Conservation (phyloP, 2,888 invertebrate species). For the Brachypterus glaber region DNA sequence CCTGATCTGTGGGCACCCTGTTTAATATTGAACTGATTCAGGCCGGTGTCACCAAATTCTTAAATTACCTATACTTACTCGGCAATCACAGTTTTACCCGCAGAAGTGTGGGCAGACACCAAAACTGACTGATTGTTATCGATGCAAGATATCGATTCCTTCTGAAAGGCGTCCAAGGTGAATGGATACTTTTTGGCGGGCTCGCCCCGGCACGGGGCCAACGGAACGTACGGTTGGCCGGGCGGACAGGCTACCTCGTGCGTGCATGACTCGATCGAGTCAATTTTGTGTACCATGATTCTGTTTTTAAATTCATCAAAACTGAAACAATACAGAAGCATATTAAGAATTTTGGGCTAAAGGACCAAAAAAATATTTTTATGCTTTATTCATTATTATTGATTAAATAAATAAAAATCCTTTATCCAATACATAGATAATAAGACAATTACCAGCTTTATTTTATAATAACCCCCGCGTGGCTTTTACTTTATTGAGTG, state of each 20-base stretch:
- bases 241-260: slow-evolving; percentile 96
- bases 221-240: slow-evolving; percentile 63
- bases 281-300: slow-evolving; percentile 79
- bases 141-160: slow-evolving; percentile 90
- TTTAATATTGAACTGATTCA: too few relatives aligned
- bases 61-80: slow-evolving; percentile 80
- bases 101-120: slow-evolving; percentile 98
- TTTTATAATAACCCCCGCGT: too few relatives aligned
- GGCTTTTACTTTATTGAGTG: too few relatives aligned
- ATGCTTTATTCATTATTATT: too few relatives aligned
- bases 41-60: too few relatives aligned
- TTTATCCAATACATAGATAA: too few relatives aligned
- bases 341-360: background rate
- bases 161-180: slow-evolving; percentile 94
- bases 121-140: slow-evolving; percentile 97
- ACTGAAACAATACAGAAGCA: slow-evolving; percentile 41
- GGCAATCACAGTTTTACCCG: slow-evolving; percentile 98
- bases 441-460: too few relatives aligned
- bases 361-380: slow-evolving; percentile 7
- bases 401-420: too few relatives aligned
- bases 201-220: slow-evolving; percentile 48
- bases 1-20: too few relatives aligned
- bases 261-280: slow-evolving; percentile 85
- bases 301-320: slow-evolving; percentile 68
- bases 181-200: slow-evolving; percentile 93